These are phyloP conservation scores for Choloepus didactylus DNA, from an alignment of 2,797 vertebrate genomes.

Conservation along the genomic window DNA sequence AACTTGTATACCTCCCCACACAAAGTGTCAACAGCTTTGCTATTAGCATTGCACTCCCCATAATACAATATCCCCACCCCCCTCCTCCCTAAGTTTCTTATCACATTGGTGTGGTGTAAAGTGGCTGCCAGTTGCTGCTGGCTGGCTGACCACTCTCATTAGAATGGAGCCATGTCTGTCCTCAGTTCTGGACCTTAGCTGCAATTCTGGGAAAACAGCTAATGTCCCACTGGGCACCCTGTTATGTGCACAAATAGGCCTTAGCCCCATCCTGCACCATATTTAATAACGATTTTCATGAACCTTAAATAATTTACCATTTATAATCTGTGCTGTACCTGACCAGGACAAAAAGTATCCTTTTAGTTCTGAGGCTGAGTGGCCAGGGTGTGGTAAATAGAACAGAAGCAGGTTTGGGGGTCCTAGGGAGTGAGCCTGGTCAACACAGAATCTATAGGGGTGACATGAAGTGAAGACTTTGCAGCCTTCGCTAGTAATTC, in stretches of 20 bases:
- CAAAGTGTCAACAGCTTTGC: neutral
- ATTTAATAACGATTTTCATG: neutral
- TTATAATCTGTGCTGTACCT: neutral
- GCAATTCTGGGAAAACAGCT: neutral
- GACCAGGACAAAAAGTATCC: neutral
- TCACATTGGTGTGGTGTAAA: neutral
- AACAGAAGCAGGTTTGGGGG: neutral
- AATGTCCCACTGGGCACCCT: neutral
- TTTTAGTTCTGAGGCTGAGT: neutral
- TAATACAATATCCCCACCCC: neutral
- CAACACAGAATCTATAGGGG: neutral
- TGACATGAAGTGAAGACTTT: neutral
- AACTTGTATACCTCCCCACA: too few species aligned
- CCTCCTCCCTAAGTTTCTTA: neutral
- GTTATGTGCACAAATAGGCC: neutral
- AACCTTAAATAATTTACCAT: neutral
- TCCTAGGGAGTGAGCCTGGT: neutral
- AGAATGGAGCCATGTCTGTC: neutral
- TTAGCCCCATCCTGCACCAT: neutral
- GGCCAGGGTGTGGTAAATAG: rapidly evolving
- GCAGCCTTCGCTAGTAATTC: neutral
- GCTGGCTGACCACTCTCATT: neutral
- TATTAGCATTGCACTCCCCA: neutral
- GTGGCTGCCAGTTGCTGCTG: neutral
- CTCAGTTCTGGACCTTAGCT: neutral